Conservation (phyloP, 2,113 vertebrate species). For the Anser cygnoides region DNA sequence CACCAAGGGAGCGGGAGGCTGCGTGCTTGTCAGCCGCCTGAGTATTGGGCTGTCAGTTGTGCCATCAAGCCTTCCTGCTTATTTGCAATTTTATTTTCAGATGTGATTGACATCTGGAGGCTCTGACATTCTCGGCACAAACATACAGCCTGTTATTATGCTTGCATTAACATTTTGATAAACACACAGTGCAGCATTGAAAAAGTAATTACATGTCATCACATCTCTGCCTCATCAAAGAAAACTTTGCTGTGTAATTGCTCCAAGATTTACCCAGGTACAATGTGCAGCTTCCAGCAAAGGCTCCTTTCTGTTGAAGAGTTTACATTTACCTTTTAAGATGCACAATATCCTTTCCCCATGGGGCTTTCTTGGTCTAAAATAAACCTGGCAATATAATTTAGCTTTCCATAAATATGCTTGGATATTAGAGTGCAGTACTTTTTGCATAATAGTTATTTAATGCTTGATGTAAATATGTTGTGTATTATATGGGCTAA, state of each 20-base stretch:
- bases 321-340: slow-evolving; percentile 79
- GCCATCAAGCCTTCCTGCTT: slow-evolving; percentile 83
- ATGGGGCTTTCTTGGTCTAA: slow-evolving; percentile 70
- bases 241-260: slow-evolving; percentile 83
- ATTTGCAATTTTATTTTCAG: slow-evolving; percentile 92
- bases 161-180: slow-evolving; percentile 99
- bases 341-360: slow-evolving; percentile 74
- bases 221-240: slow-evolving; percentile 85
- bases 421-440: slow-evolving; percentile 62
- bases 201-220: slow-evolving; percentile 98
- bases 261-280: slow-evolving; percentile 80
- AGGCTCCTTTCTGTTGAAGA: slow-evolving; percentile 60
- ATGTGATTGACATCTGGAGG: slow-evolving; percentile 91
- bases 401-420: slow-evolving; percentile 79
- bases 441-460: slow-evolving; percentile 78
- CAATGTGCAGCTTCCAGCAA: slow-evolving; percentile 65
- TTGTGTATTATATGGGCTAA: slow-evolving; percentile 57
- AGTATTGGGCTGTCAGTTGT: slow-evolving; percentile 66
- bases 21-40: slow-evolving; percentile 75
- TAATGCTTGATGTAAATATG: slow-evolving; percentile 75
- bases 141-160: slow-evolving; percentile 96
- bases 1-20: slow-evolving; percentile 53
- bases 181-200: slow-evolving; percentile 91
- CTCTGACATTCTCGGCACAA: slow-evolving; percentile 88
- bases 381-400: slow-evolving; percentile 78